Evolutionary conservation across 2,113 vertebrate species (phyloP).

Genomic region (Tragelaphus scriptus): DNA sequence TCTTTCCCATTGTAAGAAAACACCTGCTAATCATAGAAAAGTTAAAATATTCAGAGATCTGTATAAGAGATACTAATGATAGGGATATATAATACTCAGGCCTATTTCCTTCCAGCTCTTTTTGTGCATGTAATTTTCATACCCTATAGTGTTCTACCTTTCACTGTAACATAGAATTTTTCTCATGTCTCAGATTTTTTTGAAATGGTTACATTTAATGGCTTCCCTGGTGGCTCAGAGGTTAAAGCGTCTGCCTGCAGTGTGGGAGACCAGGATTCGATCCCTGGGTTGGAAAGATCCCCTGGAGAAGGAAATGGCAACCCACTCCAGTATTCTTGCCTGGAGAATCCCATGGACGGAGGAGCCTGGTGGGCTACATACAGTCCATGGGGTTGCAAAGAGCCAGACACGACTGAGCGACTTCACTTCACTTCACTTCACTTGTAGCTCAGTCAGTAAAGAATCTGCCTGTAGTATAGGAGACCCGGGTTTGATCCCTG

Average conservation of each 20-base stretch:
- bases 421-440: too few species aligned
- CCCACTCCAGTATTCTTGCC: too few species aligned
- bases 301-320: too few species aligned
- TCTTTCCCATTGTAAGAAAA: slow-evolving; percentile 24
- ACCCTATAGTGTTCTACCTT: neutral
- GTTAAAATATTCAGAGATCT: slow-evolving; percentile 15
- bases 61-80: neutral
- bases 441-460: neutral
- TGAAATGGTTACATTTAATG: neutral
- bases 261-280: neutral
- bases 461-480: neutral
- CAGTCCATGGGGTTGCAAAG: too few species aligned
- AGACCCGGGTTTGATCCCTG: neutral
- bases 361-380: too few species aligned
- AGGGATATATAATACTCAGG: neutral
- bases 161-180: neutral
- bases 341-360: too few species aligned
- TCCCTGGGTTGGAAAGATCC: too few species aligned
- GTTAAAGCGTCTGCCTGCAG: neutral
- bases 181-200: neutral
- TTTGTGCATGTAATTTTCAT: neutral
- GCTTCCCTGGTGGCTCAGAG: neutral
- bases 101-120: neutral
- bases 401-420: too few species aligned
- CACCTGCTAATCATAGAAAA: neutral